A percentile compares a stretch with the other conserved stretches of the same genome.
phyloP scores from a whole-genome alignment of 2,113 vertebrate species.

The Scomber colias region DNA sequence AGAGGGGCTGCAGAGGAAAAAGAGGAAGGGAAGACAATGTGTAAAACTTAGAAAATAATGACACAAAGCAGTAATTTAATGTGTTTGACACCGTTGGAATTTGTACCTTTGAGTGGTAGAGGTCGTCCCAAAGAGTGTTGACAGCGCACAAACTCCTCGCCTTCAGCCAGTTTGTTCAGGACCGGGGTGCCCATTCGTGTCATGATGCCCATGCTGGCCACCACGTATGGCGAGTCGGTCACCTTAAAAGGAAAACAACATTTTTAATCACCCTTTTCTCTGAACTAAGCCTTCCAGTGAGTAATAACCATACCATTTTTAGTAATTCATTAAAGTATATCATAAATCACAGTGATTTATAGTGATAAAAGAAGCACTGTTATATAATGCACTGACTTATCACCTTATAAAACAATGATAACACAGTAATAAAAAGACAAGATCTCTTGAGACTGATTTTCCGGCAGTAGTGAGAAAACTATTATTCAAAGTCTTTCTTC shows the following conservation, averaged over 20 bases:
- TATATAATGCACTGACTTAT: neutral
- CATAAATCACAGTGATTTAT: neutral
- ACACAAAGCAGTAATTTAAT: neutral
- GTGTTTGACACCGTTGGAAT: neutral
- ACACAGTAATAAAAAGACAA: no score
- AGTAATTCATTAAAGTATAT: neutral
- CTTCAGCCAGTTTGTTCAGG: slow-evolving; percentile 84
- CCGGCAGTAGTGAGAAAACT: no score
- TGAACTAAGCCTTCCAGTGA: neutral
- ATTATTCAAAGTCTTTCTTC: no score
- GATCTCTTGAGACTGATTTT: no score
- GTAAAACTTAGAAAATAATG: neutral
- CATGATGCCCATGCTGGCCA: slow-evolving; percentile 98
- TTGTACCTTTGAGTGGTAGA: slow-evolving; percentile 91
- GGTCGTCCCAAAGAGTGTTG: slow-evolving; percentile 95
- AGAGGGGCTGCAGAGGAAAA: slow-evolving; percentile 85
- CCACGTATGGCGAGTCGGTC: slow-evolving; percentile 96
- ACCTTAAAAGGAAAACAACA: slow-evolving; percentile 82
- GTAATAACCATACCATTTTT: neutral
- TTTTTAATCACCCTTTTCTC: neutral
- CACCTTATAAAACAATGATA: neutral
- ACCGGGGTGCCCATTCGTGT: slow-evolving; percentile 91
- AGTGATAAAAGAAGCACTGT: neutral
- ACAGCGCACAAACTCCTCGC: slow-evolving; percentile 93
- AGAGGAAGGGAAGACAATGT: neutral